Conservation (phyloP, 2,113 vertebrate species). For the Brienomyrus brachyistius region DNA sequence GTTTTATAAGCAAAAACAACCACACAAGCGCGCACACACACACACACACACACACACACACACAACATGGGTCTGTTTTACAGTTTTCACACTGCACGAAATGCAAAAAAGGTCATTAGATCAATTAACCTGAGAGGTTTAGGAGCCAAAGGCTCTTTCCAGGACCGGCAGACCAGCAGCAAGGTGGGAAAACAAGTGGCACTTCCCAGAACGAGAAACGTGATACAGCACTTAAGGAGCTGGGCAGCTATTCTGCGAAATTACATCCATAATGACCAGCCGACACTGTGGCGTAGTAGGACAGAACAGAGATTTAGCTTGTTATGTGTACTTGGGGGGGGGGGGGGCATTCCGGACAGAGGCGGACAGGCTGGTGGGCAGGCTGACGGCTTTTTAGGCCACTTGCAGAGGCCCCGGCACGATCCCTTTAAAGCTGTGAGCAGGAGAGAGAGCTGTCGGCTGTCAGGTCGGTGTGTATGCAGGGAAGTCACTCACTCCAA, state of each 20-base stretch:
- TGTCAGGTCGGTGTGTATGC: neutral
- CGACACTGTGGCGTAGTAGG: conserved; percentile 6
- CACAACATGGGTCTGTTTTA: neutral
- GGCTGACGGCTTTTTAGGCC: neutral
- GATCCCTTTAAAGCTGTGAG: neutral
- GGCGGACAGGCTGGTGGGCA: neutral
- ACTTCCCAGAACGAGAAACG: conserved; percentile 11
- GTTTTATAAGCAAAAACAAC: neutral
- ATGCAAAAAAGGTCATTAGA: conserved; percentile 15
- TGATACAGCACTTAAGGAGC: conserved; percentile 18
- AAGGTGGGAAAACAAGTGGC: conserved; percentile 4
- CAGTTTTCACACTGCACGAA: neutral
- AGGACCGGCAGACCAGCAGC: neutral
- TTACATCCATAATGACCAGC: conserved; percentile 24
- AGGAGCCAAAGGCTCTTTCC: neutral
- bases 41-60: neutral
- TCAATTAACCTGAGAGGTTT: conserved; percentile 28
- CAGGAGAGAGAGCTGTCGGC: neutral
- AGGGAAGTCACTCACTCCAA: neutral
- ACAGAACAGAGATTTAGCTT: neutral
- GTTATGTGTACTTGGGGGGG: neutral
- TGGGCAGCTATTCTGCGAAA: conserved; percentile 4
- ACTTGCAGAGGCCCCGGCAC: neutral
- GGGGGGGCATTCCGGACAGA: neutral
- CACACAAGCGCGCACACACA: neutral